Conservation (phyloP, 2,113 vertebrate genomes). For the Malurus melanocephalus region DNA sequence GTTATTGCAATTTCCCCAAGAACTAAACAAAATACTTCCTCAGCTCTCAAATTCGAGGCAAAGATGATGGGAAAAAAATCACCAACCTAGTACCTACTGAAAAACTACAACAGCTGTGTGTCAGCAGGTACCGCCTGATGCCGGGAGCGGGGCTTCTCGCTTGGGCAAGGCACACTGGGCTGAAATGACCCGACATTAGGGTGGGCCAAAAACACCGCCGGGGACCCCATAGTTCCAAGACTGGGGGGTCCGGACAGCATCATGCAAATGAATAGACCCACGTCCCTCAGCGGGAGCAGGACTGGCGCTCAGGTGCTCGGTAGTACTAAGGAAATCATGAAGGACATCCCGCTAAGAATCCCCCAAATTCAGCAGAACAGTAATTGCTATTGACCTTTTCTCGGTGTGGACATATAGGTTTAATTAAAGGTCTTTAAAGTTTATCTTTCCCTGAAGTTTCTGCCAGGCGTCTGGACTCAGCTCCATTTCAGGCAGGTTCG, state of each 20-base stretch:
- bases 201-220: rapidly evolving
- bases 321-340: neutral
- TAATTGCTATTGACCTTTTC: neutral
- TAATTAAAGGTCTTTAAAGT: neutral
- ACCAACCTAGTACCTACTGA: neutral
- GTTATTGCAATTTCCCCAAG: neutral
- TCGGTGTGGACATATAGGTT: neutral
- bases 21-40: neutral
- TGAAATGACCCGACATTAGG: rapidly evolving
- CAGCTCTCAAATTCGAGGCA: neutral
- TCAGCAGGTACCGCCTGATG: neutral
- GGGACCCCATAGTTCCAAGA: rapidly evolving
- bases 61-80: neutral
- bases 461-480: neutral
- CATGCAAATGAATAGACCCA: neutral
- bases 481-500: neutral
- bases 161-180: neutral
- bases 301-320: rapidly evolving
- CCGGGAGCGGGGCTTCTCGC: neutral
- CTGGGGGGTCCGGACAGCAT: neutral
- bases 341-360: neutral
- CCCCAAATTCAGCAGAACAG: neutral
- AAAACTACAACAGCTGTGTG: rapidly evolving
- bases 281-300: neutral
- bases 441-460: neutral